Evolutionary conservation across 1,140 invertebrate genomes (phyloP), one percentile per base, ranked within the genome.

Genomic region (Dinoponera quadriceps): DNA sequence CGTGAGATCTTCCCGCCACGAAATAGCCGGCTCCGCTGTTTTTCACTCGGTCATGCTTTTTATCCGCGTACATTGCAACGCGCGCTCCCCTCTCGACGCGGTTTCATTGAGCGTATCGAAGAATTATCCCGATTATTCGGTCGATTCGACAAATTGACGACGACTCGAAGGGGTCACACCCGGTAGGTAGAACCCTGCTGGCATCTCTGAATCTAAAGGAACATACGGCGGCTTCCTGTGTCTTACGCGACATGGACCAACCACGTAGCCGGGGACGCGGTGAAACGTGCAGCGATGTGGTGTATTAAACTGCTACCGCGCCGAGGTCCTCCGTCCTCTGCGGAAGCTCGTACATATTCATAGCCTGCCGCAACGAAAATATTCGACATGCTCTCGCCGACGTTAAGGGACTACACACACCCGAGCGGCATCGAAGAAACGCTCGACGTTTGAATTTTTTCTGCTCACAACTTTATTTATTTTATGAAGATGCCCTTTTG

Each of bases 221-320:
- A 85, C 83, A 89, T 89, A 90, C 86, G 84, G 88, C 86, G 84
- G 88, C 87, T 89, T 85, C 86, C 86, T 86, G 83, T 87, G 85
- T 85, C 85, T 89, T 89, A 89, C 69, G 77, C 78, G 60, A 82
- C 68, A 66, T 78, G 82, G 66, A 18, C 75, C 71, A 78, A 72
- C 73, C 75, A 44, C 68, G 68, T n/a, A 74, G 11, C 38, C 3
- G 38, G 69, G 60, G 83, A 62, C 81, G 69, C 71, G 48, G 82
- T 73, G 71, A 86, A 86, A 82, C 72, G 69, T 59, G 51, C 69
- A 51, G 20, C 54, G 51, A 72, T 13, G 71, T 63, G 11, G 71
- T 69, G 54, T 54, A 54, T 77, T 78, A 81, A 86, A 75, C 54
- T 59, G 48, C 69, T 51, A 80, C 66, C 82, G 82, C 77, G 33